phyloP scores from a whole-genome alignment of 2,888 invertebrate species.

The Dichetophora obliterata region DNA sequence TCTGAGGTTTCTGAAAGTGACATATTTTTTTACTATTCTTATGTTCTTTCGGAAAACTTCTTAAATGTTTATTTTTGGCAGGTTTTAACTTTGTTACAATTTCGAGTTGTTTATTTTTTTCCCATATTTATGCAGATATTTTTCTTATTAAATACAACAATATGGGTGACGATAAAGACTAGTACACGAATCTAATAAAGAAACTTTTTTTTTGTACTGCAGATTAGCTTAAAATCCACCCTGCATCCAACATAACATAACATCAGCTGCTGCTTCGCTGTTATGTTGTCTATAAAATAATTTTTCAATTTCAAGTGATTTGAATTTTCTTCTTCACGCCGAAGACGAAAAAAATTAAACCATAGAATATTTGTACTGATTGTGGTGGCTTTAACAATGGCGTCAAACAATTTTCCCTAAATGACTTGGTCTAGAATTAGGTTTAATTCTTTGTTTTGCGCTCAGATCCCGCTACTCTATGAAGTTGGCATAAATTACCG shows the following conservation, averaged over 20 bases:
- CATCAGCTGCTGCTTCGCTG: slow-evolving; percentile 24
- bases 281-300: slow-evolving; percentile 32
- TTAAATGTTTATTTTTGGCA: no score
- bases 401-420: no score
- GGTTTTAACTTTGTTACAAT: slow-evolving; percentile 36
- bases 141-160: not conserved
- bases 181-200: slow-evolving; percentile 25
- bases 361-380: slow-evolving; percentile 12
- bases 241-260: slow-evolving; percentile 1
- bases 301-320: slow-evolving; percentile 13
- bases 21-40: no score
- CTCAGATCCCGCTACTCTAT: slow-evolving; percentile 38
- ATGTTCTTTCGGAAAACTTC: no score
- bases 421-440: slow-evolving; percentile 9
- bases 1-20: no score
- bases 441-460: slow-evolving; percentile 14
- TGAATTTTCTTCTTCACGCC: not conserved
- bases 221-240: not conserved
- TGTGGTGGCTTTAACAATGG: not conserved
- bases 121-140: slow-evolving; percentile 27
- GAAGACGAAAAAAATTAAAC: not conserved
- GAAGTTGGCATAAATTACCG: slow-evolving; percentile 54
- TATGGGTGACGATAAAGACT: not conserved
- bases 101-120: slow-evolving; percentile 18
- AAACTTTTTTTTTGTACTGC: not conserved